These are phyloP conservation scores for Montipora foliosa DNA, from an alignment of 64 coral and sea anemone species.

Conservation along the genomic window DNA sequence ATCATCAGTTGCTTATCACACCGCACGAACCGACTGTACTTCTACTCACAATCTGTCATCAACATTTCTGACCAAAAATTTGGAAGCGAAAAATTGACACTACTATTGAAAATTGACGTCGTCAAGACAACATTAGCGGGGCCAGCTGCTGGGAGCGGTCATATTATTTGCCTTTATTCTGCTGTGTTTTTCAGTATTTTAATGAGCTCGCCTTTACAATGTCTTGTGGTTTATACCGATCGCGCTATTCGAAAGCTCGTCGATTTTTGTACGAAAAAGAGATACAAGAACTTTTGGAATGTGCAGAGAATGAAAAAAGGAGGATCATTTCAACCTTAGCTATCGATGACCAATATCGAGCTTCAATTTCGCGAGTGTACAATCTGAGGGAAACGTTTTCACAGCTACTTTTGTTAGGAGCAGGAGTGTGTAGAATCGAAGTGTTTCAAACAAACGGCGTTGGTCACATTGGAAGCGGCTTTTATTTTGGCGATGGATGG, in stretches of 20 bases:
- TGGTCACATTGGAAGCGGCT: constrained; percentile 63
- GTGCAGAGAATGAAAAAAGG: constrained; percentile 67
- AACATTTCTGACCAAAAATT: not conserved
- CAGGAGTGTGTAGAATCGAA: constrained; percentile 81
- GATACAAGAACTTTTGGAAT: constrained; percentile 65
- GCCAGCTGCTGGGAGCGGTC: constrained; percentile 25
- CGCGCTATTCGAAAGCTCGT: constrained; percentile 57
- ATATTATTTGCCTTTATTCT: constrained; percentile 8
- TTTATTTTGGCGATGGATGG: constrained; percentile 89
- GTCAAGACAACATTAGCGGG: constrained; percentile 27
- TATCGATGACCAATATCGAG: constrained; percentile 72
- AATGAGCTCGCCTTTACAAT: constrained; percentile 30
- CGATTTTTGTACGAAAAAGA: constrained; percentile 84
- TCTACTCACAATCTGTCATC: not conserved
- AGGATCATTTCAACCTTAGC: constrained; percentile 66
- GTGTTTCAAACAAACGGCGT: constrained; percentile 50
- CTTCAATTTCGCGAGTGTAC: constrained; percentile 32
- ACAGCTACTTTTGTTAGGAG: constrained; percentile 66
- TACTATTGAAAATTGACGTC: constrained; percentile 31
- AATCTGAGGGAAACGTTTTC: constrained; percentile 58
- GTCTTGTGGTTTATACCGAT: constrained; percentile 19
- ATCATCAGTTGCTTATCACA: not conserved
- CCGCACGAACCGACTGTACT: not conserved
- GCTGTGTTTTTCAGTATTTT: constrained; percentile 18
- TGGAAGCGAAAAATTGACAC: not conserved